These are phyloP conservation scores for Papilio dardanus DNA, from an alignment of 1,140 invertebrate genomes.

Conservation along the genomic window DNA sequence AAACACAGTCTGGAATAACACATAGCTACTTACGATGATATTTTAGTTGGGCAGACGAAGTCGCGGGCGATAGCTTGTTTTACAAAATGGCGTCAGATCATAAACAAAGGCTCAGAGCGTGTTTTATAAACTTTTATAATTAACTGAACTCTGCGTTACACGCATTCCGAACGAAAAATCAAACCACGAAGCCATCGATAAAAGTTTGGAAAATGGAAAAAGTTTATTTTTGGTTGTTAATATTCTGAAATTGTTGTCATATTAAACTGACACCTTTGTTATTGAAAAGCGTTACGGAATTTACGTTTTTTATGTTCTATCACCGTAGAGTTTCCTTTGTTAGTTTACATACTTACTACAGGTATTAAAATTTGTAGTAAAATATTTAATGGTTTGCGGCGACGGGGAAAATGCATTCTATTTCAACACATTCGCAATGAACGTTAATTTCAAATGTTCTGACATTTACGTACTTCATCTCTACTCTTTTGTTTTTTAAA, in stretches of 20 bases:
- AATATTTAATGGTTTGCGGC: no score
- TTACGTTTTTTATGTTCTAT: not conserved
- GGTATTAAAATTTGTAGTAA: no score
- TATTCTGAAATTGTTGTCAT: not conserved
- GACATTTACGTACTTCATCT: no score
- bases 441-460: no score
- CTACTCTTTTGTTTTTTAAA: no score
- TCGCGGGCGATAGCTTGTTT: no score
- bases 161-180: not conserved
- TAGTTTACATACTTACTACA: not conserved
- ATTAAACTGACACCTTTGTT: not conserved
- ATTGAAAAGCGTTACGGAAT: not conserved
- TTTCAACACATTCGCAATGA: no score
- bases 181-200: not conserved
- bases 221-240: not conserved
- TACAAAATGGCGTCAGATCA: not conserved
- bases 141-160: not conserved
- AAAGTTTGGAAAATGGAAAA: conserved; percentile 9
- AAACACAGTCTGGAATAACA: no score
- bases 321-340: no score
- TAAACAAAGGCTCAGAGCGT: not conserved
- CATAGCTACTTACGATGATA: no score
- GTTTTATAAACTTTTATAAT: not conserved
- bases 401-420: no score
- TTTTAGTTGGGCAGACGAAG: no score